Conservation (phyloP, 2,888 invertebrate species). For the Tiliacea aurago region DNA sequence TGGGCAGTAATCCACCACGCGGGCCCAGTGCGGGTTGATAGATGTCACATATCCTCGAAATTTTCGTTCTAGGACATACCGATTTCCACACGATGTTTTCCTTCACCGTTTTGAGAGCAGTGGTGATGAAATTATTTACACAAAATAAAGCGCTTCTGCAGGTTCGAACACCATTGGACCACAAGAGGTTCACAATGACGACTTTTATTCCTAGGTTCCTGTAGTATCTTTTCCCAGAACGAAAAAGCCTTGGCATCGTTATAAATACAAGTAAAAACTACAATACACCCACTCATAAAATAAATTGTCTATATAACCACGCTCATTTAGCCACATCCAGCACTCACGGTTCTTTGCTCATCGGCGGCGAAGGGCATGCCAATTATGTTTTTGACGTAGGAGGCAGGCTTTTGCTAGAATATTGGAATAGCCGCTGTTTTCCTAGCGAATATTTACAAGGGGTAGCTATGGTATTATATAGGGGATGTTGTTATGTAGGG, state of each 20-base stretch:
- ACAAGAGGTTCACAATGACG: too few species aligned
- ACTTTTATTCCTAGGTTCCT: neutral
- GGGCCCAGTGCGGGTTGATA: too few species aligned
- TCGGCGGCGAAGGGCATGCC: slow-evolving; percentile 79
- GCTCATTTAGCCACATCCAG: slow-evolving; percentile 64
- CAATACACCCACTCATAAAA: neutral
- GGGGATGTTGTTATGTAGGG: slow-evolving; percentile 24
- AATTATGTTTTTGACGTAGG: slow-evolving; percentile 87
- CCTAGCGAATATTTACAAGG: slow-evolving; percentile 73
- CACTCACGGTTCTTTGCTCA: slow-evolving; percentile 50
- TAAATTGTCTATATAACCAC: neutral
- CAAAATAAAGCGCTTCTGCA: too few species aligned
- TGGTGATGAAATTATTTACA: too few species aligned
- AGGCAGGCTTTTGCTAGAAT: slow-evolving; percentile 75
- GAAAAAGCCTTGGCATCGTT: neutral
- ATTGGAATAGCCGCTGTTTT: slow-evolving; percentile 78
- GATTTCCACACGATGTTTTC: too few species aligned
- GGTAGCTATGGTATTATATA: slow-evolving; percentile 39
- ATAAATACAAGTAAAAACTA: neutral
- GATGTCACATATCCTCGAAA: too few species aligned
- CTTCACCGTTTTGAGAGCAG: too few species aligned
- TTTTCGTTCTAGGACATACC: too few species aligned
- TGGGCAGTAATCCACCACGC: too few species aligned
- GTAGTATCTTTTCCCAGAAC: neutral
- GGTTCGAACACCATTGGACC: too few species aligned